Conservation (phyloP, 1,140 invertebrate species). For the Catajapyx aquilonaris region DNA sequence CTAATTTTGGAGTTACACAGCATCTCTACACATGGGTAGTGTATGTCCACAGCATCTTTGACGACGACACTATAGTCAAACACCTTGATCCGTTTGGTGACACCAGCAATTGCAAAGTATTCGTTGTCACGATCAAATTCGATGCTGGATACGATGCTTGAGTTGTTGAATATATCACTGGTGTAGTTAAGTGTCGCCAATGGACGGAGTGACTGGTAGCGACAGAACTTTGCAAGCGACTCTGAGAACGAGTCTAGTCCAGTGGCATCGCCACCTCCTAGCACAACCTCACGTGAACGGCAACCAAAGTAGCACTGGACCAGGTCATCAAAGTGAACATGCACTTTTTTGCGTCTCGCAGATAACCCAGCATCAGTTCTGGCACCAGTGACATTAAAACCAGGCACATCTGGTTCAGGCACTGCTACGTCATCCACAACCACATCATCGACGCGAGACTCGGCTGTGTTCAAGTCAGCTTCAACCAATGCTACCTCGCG, state of each 20-base stretch:
- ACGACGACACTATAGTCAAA: constrained; percentile 78
- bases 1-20: constrained; percentile 86
- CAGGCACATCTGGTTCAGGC: neutral
- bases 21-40: constrained; percentile 86
- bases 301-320: constrained; percentile 66
- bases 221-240: constrained; percentile 71
- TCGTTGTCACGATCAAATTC: constrained; percentile 95
- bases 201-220: constrained; percentile 53
- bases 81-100: constrained; percentile 87
- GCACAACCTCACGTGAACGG: constrained; percentile 44
- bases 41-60: constrained; percentile 55
- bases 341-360: constrained; percentile 47
- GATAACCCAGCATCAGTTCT: constrained; percentile 27
- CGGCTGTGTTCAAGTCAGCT: neutral
- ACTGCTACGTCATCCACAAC: constrained; percentile 1
- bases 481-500: constrained; percentile 27
- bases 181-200: constrained; percentile 80
- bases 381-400: constrained; percentile 17
- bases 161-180: constrained; percentile 66
- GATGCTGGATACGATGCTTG: constrained; percentile 88
- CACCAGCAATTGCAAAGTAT: constrained; percentile 89
- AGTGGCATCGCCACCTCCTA: constrained; percentile 24
- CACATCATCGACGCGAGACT: neutral
- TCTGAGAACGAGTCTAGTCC: constrained; percentile 63
- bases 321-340: constrained; percentile 77